Conservation (phyloP, 30 jellyfish, hydroid and myxozoan species). For the Morbakka virulenta region DNA sequence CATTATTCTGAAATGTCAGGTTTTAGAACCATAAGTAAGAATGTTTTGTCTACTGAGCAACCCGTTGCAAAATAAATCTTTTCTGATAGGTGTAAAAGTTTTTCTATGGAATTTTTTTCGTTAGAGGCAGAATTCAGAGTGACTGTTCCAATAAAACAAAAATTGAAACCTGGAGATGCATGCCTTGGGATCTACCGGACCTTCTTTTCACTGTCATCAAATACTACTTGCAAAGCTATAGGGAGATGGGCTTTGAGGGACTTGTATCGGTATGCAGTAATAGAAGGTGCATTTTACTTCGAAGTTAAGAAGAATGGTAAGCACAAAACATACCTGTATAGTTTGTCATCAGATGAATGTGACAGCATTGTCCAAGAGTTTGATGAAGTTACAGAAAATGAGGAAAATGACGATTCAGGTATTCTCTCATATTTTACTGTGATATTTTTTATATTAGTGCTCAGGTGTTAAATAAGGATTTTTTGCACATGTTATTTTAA, state of each 20-base stretch:
- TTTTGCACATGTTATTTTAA: too few species aligned
- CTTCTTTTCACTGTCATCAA: conserved; percentile 65
- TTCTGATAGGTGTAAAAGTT: too few species aligned
- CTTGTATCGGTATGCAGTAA: conserved; percentile 48
- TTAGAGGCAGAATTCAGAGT: conserved; percentile 63
- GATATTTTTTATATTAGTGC: too few species aligned
- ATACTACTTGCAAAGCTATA: conserved; percentile 53
- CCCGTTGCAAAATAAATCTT: too few species aligned
- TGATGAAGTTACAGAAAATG: conserved; percentile 61
- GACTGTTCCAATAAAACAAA: conserved; percentile 71
- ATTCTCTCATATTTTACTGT: too few species aligned
- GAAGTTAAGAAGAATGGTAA: conserved; percentile 13
- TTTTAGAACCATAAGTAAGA: too few species aligned
- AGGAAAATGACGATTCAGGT: conserved; percentile 18
- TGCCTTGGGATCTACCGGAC: conserved; percentile 48
- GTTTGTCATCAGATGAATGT: conserved; percentile 44
- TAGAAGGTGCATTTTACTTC: conserved; percentile 62
- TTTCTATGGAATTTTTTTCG: too few species aligned
- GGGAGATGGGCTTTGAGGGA: conserved; percentile 71
- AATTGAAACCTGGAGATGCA: conserved; percentile 73
- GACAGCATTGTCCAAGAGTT: conserved; percentile 73
- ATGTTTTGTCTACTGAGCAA: too few species aligned
- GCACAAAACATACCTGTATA: conserved; percentile 17
- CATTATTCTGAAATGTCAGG: too few species aligned
- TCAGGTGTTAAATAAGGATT: too few species aligned